A percentile compares a stretch with the other conserved stretches of the same genome.
These are phyloP conservation scores for Drosophila pachea DNA, from an alignment of 1,140 invertebrate species.

Conservation along the genomic window DNA sequence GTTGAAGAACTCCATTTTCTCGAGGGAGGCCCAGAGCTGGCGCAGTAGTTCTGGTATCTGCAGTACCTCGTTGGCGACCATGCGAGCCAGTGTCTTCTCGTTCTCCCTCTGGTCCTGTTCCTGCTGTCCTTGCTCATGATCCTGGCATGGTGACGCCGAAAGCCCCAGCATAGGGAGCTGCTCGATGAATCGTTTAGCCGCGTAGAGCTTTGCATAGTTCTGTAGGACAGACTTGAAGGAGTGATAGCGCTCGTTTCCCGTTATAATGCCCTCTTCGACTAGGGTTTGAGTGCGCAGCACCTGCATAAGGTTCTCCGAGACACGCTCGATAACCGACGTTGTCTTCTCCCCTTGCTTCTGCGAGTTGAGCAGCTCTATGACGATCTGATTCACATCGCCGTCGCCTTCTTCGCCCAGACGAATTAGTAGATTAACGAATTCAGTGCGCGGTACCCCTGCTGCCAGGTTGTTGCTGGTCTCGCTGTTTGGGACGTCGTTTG, in stretches of 20 bases:
- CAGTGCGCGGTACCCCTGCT: constrained; percentile 36
- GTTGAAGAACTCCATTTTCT: constrained; percentile 65
- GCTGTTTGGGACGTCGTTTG: background rate
- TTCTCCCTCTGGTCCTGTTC: constrained; percentile 1
- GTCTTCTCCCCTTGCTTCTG: constrained; percentile 7
- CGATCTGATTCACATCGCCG: constrained; percentile 53
- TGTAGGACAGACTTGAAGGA: constrained; percentile 50
- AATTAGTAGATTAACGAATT: constrained; percentile 38
- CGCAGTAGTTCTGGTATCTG: constrained; percentile 52
- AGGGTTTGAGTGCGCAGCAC: constrained; percentile 55
- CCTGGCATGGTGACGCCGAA: background rate
- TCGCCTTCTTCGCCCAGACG: constrained; percentile 50
- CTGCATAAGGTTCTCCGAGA: constrained; percentile 46
- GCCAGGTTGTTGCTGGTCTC: constrained; percentile 14
- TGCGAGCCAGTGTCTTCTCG: constrained; percentile 31
- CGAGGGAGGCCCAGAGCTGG: constrained; percentile 52
- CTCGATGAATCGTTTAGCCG: constrained; percentile 54
- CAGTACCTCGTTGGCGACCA: constrained; percentile 50
- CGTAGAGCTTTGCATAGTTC: constrained; percentile 60
- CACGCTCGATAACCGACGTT: constrained; percentile 45
- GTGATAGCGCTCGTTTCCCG: constrained; percentile 49
- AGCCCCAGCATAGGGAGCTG: constrained; percentile 39
- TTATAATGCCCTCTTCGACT: constrained; percentile 42
- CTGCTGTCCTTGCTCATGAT: background rate
- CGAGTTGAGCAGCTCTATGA: constrained; percentile 45